A percentile compares a stretch with the other conserved stretches of the same genome.
phyloP scores from a whole-genome alignment of 2,113 vertebrate genomes.

The Orycteropus afer region DNA sequence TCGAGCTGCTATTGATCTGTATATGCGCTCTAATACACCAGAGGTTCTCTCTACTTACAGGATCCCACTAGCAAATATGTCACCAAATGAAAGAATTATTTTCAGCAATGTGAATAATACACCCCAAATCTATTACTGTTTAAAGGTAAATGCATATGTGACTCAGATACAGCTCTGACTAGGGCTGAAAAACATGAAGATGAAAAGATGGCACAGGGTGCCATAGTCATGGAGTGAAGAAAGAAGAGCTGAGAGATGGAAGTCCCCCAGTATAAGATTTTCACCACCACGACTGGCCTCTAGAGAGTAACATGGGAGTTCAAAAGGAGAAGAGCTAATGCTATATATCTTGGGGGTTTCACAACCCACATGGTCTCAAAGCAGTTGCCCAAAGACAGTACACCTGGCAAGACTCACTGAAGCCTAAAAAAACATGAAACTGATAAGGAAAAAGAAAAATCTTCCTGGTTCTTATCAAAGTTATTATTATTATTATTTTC shows the following conservation, averaged over 20 bases:
- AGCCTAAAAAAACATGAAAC: neutral
- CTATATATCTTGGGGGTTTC: no score
- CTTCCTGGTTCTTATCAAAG: neutral
- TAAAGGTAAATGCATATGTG: neutral
- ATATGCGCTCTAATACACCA: neutral
- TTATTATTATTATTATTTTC: neutral
- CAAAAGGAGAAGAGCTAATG: neutral
- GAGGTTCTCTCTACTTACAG: neutral
- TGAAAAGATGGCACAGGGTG: neutral
- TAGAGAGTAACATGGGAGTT: neutral
- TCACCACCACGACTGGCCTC: neutral
- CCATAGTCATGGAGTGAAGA: accelerated
- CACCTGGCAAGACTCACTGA: neutral
- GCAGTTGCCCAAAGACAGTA: neutral
- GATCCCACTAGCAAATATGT: neutral
- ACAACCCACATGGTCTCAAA: neutral
- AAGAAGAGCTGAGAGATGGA: neutral
- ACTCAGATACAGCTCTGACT: neutral
- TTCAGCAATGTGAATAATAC: neutral
- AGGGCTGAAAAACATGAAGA: neutral
- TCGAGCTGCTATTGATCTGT: neutral
- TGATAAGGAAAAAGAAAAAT: neutral
- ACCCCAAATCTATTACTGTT: neutral
- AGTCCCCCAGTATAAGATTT: neutral
- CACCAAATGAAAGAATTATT: neutral